Conservation (phyloP, 2,113 vertebrate species). For the Ciconia stormi region DNA sequence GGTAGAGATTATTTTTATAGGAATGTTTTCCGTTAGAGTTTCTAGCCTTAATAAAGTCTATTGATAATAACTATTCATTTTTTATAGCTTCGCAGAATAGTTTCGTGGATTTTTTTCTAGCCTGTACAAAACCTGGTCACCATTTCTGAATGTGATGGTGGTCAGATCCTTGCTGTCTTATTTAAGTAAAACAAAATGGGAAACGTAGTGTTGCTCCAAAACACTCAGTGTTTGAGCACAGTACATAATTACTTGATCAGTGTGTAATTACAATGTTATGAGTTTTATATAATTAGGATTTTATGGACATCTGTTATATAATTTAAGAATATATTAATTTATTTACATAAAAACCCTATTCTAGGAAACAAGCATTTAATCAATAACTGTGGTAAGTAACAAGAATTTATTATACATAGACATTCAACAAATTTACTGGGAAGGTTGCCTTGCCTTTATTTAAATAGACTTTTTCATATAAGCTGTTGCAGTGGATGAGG, state of each 20-base stretch:
- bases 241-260: constrained; percentile 28
- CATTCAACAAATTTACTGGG: not conserved
- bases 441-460: constrained; percentile 1
- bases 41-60: not conserved
- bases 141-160: not conserved
- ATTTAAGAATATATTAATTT: constrained; percentile 44
- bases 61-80: not conserved
- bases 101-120: not conserved
- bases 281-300: constrained; percentile 39
- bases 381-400: not conserved
- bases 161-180: not conserved
- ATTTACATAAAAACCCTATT: not conserved
- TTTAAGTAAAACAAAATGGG: not conserved
- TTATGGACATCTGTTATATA: constrained; percentile 49
- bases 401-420: not conserved
- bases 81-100: not conserved
- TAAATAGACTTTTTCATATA: not conserved
- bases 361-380: constrained; percentile 19
- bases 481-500: not conserved
- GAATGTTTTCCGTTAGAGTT: not conserved
- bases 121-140: not conserved
- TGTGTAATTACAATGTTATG: constrained; percentile 9
- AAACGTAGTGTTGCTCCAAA: not conserved
- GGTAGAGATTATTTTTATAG: not conserved
- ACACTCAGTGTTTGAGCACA: not conserved